These are phyloP conservation scores for Dastarcus helophoroides DNA, from an alignment of 2,888 invertebrate genomes.

Conservation along the genomic window DNA sequence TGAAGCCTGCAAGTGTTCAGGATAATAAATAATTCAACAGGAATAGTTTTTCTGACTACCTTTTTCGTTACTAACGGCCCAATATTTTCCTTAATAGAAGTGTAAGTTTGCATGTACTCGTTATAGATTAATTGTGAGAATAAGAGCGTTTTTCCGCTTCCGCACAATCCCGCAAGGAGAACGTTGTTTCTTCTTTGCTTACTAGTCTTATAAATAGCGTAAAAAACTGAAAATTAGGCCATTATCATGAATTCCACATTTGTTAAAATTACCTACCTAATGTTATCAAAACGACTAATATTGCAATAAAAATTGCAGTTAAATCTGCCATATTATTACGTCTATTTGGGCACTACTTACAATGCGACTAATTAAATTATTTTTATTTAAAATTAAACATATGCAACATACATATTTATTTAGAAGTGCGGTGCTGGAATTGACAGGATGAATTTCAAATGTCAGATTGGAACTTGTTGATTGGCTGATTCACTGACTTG, in stretches of 20 bases:
- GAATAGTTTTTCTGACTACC: slow-evolving; percentile 39
- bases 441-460: no score
- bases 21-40: slow-evolving; percentile 10
- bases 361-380: no score
- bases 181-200: slow-evolving; percentile 52
- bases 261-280: slow-evolving; percentile 16
- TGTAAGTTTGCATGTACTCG: slow-evolving; percentile 64
- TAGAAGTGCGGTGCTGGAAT: no score
- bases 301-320: slow-evolving; percentile 18
- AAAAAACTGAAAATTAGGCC: slow-evolving; percentile 41
- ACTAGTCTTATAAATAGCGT: slow-evolving; percentile 48
- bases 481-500: no score
- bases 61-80: slow-evolving; percentile 53
- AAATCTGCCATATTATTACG: no score
- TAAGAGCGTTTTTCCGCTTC: slow-evolving; percentile 83
- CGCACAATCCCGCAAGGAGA: slow-evolving; percentile 72
- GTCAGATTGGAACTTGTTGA: no score
- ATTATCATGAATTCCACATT: slow-evolving; percentile 10
- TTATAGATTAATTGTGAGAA: slow-evolving; percentile 67
- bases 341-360: no score
- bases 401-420: no score
- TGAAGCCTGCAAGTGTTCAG: slow-evolving; percentile 40
- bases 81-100: slow-evolving; percentile 81
- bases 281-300: slow-evolving; percentile 21
- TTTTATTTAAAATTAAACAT: no score